Evolutionary conservation across 1,140 invertebrate genomes (phyloP).

Genomic region (Condylostylus longicornis): DNA sequence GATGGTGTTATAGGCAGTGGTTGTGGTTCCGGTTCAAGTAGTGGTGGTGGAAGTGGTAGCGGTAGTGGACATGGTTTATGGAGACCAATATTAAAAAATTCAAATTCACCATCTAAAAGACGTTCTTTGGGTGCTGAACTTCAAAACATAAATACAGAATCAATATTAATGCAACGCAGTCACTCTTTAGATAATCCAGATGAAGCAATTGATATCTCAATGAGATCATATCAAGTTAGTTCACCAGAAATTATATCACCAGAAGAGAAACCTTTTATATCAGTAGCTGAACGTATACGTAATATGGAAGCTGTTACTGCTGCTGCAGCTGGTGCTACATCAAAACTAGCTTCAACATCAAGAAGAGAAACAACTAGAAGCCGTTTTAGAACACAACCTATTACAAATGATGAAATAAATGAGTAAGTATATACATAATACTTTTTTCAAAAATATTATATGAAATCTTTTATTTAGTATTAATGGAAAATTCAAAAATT

Average conservation of each 20-base stretch:
- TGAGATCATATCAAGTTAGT: constrained; percentile 4
- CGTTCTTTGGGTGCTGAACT: constrained; percentile 14
- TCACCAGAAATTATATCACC: constrained; percentile 12
- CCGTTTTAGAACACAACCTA: constrained; percentile 48
- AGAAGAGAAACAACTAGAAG: constrained; percentile 37
- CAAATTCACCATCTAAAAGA: constrained; percentile 26
- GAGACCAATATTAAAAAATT: constrained; percentile 24
- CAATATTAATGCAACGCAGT: constrained; percentile 23
- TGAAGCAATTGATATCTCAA: constrained; percentile 8
- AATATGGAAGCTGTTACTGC: constrained; percentile 21
- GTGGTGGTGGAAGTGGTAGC: too few species aligned
- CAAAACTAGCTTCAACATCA: constrained; percentile 30
- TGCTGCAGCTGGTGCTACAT: constrained; percentile 25
- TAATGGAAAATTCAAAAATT: too few species aligned
- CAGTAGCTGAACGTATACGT: constrained; percentile 28
- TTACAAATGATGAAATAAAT: constrained; percentile 42
- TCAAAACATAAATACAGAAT: background rate
- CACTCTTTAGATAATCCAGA: constrained; percentile 26
- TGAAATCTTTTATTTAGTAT: too few species aligned
- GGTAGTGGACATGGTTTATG: too few species aligned
- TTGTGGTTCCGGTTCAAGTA: too few species aligned
- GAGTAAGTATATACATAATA: constrained; percentile 1
- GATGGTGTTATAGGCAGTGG: constrained; percentile 6
- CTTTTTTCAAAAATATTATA: background rate
- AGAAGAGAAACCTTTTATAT: constrained; percentile 9